These are phyloP conservation scores for Stenotaenia linearis DNA, from an alignment of 2,888 invertebrate species.

Conservation along the genomic window DNA sequence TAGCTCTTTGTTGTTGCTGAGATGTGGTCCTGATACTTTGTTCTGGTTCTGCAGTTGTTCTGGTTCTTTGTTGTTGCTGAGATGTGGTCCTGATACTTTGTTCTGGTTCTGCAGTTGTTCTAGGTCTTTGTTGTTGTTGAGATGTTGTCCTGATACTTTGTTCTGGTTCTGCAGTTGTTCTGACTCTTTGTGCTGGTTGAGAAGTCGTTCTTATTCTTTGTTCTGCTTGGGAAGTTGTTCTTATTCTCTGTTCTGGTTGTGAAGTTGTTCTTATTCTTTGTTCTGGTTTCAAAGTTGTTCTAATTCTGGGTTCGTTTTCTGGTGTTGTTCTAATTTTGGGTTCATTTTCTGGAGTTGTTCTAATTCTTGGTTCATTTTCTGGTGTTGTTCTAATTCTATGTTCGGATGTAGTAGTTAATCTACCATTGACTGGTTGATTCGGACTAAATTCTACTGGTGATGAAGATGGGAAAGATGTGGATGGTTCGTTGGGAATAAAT, in stretches of 20 bases:
- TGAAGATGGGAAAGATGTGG: neutral
- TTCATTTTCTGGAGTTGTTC: neutral
- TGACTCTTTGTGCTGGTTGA: neutral
- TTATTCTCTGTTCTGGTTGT: neutral
- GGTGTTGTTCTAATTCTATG: neutral
- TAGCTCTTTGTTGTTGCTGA: slow-evolving; percentile 2
- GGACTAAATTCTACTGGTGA: neutral
- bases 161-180: neutral
- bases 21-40: neutral
- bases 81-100: neutral
- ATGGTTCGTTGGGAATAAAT: neutral
- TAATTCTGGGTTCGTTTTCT: neutral
- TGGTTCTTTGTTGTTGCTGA: neutral
- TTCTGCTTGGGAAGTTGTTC: neutral
- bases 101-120: neutral
- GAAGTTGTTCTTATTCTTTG: neutral
- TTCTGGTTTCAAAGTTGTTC: neutral
- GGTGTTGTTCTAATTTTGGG: neutral
- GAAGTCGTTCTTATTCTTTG: neutral
- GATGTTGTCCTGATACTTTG: neutral
- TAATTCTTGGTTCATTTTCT: neutral
- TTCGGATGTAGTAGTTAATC: neutral
- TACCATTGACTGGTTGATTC: neutral
- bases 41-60: neutral
- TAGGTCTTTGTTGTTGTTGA: neutral